phyloP scores from a whole-genome alignment of 2,113 vertebrate species.

The Otocyon megalotis region DNA sequence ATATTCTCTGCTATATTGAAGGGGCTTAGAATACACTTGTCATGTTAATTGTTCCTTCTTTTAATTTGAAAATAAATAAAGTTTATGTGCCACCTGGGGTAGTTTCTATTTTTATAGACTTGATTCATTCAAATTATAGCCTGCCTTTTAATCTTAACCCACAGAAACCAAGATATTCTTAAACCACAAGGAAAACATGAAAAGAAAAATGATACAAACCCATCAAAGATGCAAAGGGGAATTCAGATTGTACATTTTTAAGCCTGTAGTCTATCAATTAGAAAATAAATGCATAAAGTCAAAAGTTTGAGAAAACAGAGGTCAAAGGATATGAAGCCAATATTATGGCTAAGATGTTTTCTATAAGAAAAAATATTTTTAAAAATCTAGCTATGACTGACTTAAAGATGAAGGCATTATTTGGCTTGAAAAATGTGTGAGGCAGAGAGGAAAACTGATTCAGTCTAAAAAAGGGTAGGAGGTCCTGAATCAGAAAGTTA shows the following conservation, averaged over 20 bases:
- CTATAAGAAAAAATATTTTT: background rate
- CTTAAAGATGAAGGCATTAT: background rate
- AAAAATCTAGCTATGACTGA: background rate
- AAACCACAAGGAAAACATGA: background rate
- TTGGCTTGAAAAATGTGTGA: background rate
- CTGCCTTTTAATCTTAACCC: conserved; percentile 17
- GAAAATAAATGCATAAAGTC: background rate
- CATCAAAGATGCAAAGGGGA: background rate
- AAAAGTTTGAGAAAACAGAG: background rate
- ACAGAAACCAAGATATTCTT: background rate
- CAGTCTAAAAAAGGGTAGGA: background rate
- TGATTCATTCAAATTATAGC: conserved; percentile 23
- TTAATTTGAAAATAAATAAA: conserved; percentile 26
- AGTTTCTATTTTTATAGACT: conserved; percentile 20
- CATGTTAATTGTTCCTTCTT: background rate
- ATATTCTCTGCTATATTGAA: background rate
- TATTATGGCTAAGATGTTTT: background rate
- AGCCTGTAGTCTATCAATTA: background rate
- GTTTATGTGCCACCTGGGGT: background rate
- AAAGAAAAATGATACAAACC: conserved; percentile 9
- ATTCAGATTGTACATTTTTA: background rate
- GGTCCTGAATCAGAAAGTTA: background rate
- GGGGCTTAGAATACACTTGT: background rate
- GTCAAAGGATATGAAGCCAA: background rate
- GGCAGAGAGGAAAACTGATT: background rate